phyloP scores from a whole-genome alignment of 2,797 vertebrate genomes.

The Melanotaenia parkinsoni region DNA sequence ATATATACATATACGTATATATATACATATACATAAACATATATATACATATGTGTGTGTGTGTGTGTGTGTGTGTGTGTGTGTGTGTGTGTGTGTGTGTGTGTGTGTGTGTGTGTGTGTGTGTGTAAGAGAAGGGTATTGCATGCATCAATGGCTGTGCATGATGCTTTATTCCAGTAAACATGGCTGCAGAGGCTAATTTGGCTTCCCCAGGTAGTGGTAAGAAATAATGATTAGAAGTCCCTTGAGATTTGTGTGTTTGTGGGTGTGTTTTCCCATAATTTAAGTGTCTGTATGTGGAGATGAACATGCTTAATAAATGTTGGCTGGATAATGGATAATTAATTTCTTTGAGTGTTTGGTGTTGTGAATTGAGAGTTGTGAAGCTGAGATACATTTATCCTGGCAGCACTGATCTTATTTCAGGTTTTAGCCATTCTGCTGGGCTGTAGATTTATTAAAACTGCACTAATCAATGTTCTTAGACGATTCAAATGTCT shows the following conservation, averaged over 20 bases:
- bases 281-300: background rate
- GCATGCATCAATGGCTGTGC: background rate
- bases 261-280: background rate
- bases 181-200: constrained; percentile 46
- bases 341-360: background rate
- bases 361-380: background rate
- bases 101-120: background rate
- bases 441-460: background rate
- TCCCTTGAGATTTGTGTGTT: background rate
- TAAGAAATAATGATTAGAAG: constrained; percentile 21
- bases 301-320: background rate
- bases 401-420: background rate
- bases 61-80: too few relatives aligned
- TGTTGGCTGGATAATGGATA: background rate
- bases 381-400: background rate
- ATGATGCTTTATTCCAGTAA: constrained; percentile 52
- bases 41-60: too few relatives aligned
- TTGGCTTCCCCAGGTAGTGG: constrained; percentile 51
- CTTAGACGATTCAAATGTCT: background rate
- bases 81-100: too few relatives aligned
- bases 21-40: too few relatives aligned
- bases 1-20: too few relatives aligned
- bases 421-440: background rate
- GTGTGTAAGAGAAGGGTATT: background rate
- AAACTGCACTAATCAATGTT: rapidly evolving